Base-by-base conservation (phyloP, 2,888 invertebrate species). In the Drosophila kuntzei region DNA sequence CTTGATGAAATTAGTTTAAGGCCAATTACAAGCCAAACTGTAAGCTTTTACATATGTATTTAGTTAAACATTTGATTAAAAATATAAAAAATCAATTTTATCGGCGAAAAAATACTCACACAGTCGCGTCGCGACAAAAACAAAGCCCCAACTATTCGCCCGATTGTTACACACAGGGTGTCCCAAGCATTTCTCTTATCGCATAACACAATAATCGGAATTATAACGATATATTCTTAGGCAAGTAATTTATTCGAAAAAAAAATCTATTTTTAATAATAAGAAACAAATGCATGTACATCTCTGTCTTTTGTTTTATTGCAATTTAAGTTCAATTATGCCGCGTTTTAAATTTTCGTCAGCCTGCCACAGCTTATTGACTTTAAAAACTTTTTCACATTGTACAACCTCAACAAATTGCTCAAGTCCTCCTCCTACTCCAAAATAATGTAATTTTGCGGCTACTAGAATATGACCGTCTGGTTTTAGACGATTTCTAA, bases 361-460 rank as follows among this genome's bases (percentile, higher is more conserved):
- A 89, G 94, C 95, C 87, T 93, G 94, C 96, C 96, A 96, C 54
- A 95, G 93, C 32, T 93, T 92, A 84, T 93, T 91, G 69, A 93
- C 92, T 25, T 93, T 87, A 82, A 97, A 95, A 41, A 91, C 80
- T 22, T 92, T 92, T 84, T 94, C 94, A 49, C 93, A 92, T 63
- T 93, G 89, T 6, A 98, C 81, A 53, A 94, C 91, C 44, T 94
- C 91, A 91, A 96, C 94, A 93, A 98, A 99, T 79, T 96, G 94
- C 71, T 95, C 93, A 39, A 95, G 93, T 11, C 97, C 95, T 53
- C 99, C 99, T 11, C 98, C 98, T 20, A 98, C 97, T 71, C 99
- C 99, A 93, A 99, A 99, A 92, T 99, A 99, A 92, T 96, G 95
- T 12, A 95, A 95, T 93, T 99, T 99, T 3, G 97, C 98, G 55